A percentile compares a stretch with the other conserved stretches of the same genome.
Evolutionary conservation across 2,888 invertebrate species (phyloP).

Genomic region (Mongoloraphidia duomilia): DNA sequence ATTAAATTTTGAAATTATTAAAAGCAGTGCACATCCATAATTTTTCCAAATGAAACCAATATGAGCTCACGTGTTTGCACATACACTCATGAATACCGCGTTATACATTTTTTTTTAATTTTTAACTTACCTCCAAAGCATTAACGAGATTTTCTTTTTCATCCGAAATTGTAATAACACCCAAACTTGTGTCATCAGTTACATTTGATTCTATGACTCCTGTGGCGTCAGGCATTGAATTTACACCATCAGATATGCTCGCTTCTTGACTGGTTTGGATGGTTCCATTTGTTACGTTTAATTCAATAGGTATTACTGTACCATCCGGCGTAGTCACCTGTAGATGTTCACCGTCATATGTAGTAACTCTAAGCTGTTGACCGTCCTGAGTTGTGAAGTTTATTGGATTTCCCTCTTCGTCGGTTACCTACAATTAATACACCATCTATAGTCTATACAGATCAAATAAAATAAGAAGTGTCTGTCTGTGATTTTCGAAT

Average conservation of each 20-base stretch:
- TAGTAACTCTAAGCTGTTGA: conserved; percentile 45
- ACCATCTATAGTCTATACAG: too few relatives aligned
- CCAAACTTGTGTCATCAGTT: not conserved
- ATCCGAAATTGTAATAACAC: not conserved
- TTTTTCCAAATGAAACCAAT: too few relatives aligned
- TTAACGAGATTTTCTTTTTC: not conserved
- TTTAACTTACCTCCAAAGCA: too few relatives aligned
- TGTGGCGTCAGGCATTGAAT: not conserved
- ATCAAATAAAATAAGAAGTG: too few relatives aligned
- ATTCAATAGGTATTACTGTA: conserved; percentile 27
- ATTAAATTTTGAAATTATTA: too few relatives aligned
- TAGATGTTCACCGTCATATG: conserved; percentile 35
- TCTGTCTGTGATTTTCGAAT: too few relatives aligned
- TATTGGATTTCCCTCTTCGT: conserved; percentile 51
- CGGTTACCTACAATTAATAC: conserved; percentile 40
- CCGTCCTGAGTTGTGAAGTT: conserved; percentile 56
- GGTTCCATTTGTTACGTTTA: conserved; percentile 21
- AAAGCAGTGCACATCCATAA: too few relatives aligned
- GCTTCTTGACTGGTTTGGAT: conserved; percentile 14
- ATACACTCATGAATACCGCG: too few relatives aligned
- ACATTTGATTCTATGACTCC: not conserved
- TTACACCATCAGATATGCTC: conserved; percentile 7
- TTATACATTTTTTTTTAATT: too few relatives aligned
- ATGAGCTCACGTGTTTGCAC: too few relatives aligned
- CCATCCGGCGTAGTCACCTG: conserved; percentile 32